Percentiles rank a stretch among this genome's conserved stretches.
Conservation (phyloP, 2,888 invertebrate species). For the Agrochola lychnidis region DNA sequence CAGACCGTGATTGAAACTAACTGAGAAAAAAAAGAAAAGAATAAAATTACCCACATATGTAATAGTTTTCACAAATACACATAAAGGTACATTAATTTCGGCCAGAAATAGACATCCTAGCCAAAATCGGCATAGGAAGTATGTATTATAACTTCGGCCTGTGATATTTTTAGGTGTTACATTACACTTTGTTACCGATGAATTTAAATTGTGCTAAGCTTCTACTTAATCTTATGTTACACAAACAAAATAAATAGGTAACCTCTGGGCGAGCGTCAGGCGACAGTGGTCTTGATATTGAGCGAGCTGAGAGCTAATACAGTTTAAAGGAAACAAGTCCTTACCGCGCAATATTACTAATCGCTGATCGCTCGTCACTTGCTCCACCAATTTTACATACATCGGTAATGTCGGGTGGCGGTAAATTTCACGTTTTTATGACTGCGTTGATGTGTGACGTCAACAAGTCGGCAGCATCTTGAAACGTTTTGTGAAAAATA, state of each 20-base stretch:
- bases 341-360: background rate
- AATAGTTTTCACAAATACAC: no score
- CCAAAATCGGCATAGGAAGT: no score
- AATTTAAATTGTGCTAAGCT: background rate
- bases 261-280: no score
- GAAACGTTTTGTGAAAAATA: conserved; percentile 50
- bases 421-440: conserved; percentile 58
- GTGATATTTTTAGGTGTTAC: background rate
- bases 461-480: conserved; percentile 44
- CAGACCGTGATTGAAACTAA: no score
- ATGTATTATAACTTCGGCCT: no score
- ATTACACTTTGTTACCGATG: background rate
- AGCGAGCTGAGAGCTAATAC: background rate
- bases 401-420: conserved; percentile 31
- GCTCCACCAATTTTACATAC: conserved; percentile 31
- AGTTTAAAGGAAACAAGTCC: background rate
- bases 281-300: background rate
- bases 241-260: background rate
- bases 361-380: conserved; percentile 26
- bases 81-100: background rate
- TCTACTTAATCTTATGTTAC: background rate
- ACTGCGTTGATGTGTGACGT: conserved; percentile 52
- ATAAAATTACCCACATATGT: no score
- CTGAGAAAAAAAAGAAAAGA: no score
- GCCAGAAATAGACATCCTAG: background rate